Percentiles rank a stretch among this genome's conserved stretches.
These are phyloP conservation scores for Molanna angustata DNA, from an alignment of 2,888 invertebrate species.

Conservation along the genomic window DNA sequence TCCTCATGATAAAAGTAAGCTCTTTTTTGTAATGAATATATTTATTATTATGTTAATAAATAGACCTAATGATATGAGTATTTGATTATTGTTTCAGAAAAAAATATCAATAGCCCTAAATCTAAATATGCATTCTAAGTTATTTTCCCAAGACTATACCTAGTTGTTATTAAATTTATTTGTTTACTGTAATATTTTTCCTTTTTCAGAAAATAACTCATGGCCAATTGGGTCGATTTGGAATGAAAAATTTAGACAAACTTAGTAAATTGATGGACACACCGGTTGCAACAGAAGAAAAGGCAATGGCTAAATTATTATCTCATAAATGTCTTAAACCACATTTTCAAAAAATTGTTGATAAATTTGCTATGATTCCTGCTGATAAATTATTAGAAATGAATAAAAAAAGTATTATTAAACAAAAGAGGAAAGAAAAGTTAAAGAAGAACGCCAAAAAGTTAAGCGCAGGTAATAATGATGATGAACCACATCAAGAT, in stretches of 20 bases:
- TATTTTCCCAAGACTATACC: too few species aligned
- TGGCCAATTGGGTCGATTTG: slow-evolving; percentile 25
- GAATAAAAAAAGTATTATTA: slow-evolving; percentile 22
- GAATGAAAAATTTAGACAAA: slow-evolving; percentile 22
- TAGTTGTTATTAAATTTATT: too few species aligned
- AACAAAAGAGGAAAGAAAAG: slow-evolving; percentile 25
- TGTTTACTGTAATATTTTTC: too few species aligned
- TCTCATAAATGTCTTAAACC: slow-evolving; percentile 23
- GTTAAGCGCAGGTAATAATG: too few species aligned
- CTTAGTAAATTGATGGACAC: slow-evolving; percentile 26
- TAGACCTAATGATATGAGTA: too few species aligned
- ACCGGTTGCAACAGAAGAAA: slow-evolving; percentile 25
- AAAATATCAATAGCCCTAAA: too few species aligned
- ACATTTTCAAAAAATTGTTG: slow-evolving; percentile 17
- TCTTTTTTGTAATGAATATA: background rate
- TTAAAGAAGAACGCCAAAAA: slow-evolving; percentile 10
- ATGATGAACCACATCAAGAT: too few species aligned
- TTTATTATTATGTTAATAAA: background rate
- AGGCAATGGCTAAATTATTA: slow-evolving; percentile 26
- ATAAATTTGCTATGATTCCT: slow-evolving; percentile 24
- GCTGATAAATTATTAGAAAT: slow-evolving; percentile 22
- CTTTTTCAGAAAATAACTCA: slow-evolving; percentile 26
- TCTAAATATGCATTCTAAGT: too few species aligned
- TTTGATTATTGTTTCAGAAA: too few species aligned
- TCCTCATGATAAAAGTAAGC: slow-evolving; percentile 26